Base-by-base conservation (phyloP, 2,113 vertebrate species). In the Genyomyrus donnyi region DNA sequence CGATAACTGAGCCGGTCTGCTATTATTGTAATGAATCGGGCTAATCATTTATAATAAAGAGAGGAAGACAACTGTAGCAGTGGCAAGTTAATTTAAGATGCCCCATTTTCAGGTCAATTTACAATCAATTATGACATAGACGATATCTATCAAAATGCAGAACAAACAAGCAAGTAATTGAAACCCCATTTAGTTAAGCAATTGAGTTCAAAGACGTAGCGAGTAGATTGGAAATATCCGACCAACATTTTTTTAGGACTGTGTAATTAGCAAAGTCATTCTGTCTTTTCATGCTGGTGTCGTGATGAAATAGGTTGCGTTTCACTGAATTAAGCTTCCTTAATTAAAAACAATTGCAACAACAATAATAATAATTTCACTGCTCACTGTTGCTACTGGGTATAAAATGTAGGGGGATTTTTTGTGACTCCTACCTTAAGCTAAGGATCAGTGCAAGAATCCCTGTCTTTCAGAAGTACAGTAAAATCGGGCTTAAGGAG, bases 131-230 rank as follows among this genome's bases (percentile, higher is more conserved):
- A 80, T 80, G 74, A 80, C 74, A 39, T 39, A 80, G 74, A 42
- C 74, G 74, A 80, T 42, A 80, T 80, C 74, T 80, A 80, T 80
- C 74, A 80, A 80, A 80, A 80, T 42, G 74, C 74, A 42, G 35
- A 80, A 42, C 35, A 80, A 80, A 80, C 74, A 80, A 80, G 74
- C 74, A 80, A 80, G 31, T 80, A 39, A 80, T 80, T 80, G 74
- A 80, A 80, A 80, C 74, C 74, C 74, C 74, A 80, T 80, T 80
- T 80, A 80, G 74, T 80, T 80, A 80, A 80, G 35, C 74, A 80
- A 80, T 80, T 42, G 74, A 80, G 74, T 80, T 80, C 74, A 80
- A 80, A 80, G 70, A 77, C 70, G 35, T 77, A 35, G 74, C 66
- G 66, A 74, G 10, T 74, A 74, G 66, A 74, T 35, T 35, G 66